Conservation (phyloP, 2,797 vertebrate genomes). For the Sphenodon punctatus region DNA sequence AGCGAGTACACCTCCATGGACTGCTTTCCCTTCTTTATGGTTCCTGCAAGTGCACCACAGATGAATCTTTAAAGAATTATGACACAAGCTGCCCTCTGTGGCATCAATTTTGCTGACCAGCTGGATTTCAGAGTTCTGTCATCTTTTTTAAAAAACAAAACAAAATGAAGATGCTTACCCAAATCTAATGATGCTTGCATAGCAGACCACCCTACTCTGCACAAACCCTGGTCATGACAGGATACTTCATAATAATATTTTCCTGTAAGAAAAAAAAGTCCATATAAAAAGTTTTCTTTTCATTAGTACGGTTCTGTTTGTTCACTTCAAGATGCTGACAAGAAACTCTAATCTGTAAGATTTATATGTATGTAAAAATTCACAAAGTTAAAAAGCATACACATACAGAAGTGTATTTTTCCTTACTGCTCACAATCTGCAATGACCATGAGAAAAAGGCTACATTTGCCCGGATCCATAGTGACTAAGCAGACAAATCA, state of each 20-base stretch:
- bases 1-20: fast-evolving
- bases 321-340: neutral
- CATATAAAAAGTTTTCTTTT: neutral
- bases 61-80: neutral
- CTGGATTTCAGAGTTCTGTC: neutral
- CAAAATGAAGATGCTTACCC: slow-evolving; percentile 78
- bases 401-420: neutral
- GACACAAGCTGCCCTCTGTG: neutral
- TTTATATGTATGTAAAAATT: neutral
- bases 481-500: neutral
- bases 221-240: slow-evolving; percentile 95
- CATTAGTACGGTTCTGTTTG: neutral
- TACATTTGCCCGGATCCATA: neutral
- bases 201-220: slow-evolving; percentile 94
- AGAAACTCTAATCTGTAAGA: neutral
- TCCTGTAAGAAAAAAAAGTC: slow-evolving; percentile 69
- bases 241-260: slow-evolving; percentile 93
- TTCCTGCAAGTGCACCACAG: neutral
- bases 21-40: neutral
- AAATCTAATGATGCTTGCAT: slow-evolving; percentile 91
- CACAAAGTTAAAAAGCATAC: neutral
- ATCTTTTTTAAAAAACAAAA: no score
- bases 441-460: fast-evolving
- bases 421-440: neutral
- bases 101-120: fast-evolving